phyloP scores from a whole-genome alignment of 2,797 vertebrate genomes.

The Leptodactylus fallax region DNA sequence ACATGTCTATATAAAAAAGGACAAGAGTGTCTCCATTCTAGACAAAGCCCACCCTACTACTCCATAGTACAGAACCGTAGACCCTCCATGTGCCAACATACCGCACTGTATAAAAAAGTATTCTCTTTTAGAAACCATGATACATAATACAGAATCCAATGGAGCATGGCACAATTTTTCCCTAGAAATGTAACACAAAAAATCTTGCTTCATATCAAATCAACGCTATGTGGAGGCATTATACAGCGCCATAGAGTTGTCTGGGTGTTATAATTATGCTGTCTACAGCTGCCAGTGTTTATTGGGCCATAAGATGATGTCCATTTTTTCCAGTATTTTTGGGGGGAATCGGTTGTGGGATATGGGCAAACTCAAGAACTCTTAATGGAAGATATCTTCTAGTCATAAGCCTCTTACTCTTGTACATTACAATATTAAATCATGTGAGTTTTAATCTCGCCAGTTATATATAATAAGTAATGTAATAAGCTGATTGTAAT shows the following conservation, averaged over 20 bases:
- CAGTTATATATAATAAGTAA: background rate
- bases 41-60: background rate
- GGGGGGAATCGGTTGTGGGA: background rate
- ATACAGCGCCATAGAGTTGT: background rate
- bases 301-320: background rate
- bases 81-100: background rate
- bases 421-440: background rate
- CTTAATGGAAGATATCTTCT: background rate
- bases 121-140: no score
- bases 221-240: no score
- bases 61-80: background rate
- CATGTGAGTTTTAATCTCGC: background rate
- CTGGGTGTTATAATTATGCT: background rate
- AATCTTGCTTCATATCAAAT: background rate
- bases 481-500: conserved; percentile 40
- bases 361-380: background rate
- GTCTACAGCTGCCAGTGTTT: background rate
- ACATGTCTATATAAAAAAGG: background rate
- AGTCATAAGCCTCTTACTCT: background rate
- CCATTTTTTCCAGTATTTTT: background rate
- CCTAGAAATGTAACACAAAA: no score
- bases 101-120: background rate
- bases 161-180: background rate
- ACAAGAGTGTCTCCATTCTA: background rate
- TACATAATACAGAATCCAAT: no score